Percentiles rank a stretch among this genome's conserved stretches.
Conservation (phyloP, 2,797 vertebrate species). For the Rousettus madagascariensis region DNA sequence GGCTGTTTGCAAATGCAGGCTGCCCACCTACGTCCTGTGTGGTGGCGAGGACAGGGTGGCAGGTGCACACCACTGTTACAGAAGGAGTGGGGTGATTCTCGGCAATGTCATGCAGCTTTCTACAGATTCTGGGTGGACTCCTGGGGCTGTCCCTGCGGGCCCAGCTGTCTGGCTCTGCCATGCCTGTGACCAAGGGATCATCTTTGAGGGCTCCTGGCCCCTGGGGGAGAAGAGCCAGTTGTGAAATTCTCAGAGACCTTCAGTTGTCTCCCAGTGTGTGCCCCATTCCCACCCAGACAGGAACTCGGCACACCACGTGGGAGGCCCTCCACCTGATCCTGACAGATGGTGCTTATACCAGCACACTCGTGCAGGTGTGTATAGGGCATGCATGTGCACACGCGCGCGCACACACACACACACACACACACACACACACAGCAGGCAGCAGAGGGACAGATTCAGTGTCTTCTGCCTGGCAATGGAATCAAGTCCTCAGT, state of each 20-base stretch:
- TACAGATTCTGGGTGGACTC: neutral
- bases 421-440: neutral
- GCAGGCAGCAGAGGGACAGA: neutral
- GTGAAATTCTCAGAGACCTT: neutral
- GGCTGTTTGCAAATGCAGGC: neutral
- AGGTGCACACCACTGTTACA: accelerated
- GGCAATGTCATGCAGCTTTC: neutral
- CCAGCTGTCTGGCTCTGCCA: neutral
- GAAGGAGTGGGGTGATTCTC: neutral
- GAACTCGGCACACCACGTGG: neutral
- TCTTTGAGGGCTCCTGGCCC: neutral
- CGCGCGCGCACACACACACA: no score
- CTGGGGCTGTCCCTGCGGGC: neutral
- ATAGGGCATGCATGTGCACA: no score
- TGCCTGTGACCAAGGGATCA: neutral
- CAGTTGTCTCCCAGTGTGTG: neutral
- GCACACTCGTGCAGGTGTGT: neutral
- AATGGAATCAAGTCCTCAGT: neutral
- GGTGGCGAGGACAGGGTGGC: accelerated
- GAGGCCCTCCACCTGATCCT: neutral
- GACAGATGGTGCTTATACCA: neutral
- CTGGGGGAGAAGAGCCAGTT: neutral
- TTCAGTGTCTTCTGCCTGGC: neutral
- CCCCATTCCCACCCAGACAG: neutral
- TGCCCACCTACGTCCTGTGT: neutral